Evolutionary conservation across 2,888 invertebrate species (phyloP), one percentile per base, ranked within the genome.

Genomic region (Synergus laeviventris): DNA sequence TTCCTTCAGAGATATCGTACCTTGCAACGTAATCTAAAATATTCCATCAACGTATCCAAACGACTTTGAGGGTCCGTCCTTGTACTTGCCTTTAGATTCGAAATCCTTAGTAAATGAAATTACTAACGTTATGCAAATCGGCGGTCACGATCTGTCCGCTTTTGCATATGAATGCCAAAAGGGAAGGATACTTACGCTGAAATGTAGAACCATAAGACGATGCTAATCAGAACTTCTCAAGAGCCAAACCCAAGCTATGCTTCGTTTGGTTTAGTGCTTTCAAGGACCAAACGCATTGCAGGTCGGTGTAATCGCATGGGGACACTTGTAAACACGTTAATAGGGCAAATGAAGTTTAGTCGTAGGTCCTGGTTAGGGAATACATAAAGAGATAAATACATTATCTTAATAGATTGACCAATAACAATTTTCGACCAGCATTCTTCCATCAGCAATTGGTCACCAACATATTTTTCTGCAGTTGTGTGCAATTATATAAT

Each of bases 61-160:
- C 49, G 49, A n/a, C 49, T 54, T 54, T 18, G 49, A n/a, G 16
- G 49, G 49, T 54, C 49, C 49, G 16, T 54, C 49, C 49, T 54
- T 18, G 49, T 18, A 54, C 49, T 54, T 18, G 49, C 9, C n/a
- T 54, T 18, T 54, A 8, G n/a, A 54, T 54, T 54, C n/a, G 78
- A 79, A 75, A 78, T 36, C 75, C 78, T 76, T 62, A 79, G 81
- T 83, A 86, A 89, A 89, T 88, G 87, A 89, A 90, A 90, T 90
- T 89, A 89, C 89, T 90, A 86, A 88, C 90, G 87, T 89, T 91
- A 90, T 90, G 91, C 86, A 91, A 89, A 90, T 90, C 84, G 78
- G 86, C 85, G 87, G 86, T 84, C 81, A 84, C 87, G 87, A 87
- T 87, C 86, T 86, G 89, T 89, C 86, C 86, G 87, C 86, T 86